Base-by-base conservation (phyloP, 2,888 invertebrate genomes). In the Cylloceria caligata region DNA sequence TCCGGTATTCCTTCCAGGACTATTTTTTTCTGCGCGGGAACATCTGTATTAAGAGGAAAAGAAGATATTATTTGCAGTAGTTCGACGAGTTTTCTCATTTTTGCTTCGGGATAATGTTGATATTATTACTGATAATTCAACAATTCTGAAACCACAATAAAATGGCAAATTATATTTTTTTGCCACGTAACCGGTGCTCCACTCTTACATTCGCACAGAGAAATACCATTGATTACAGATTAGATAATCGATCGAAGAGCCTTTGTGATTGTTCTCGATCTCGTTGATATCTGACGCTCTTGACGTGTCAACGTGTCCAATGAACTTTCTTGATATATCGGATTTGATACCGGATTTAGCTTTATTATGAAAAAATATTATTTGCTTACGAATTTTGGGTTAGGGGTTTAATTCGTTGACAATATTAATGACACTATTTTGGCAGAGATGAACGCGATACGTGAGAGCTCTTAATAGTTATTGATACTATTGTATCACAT, bases 51-150 rank as follows among this genome's bases (percentile, higher is more conserved):
- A 57, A 57, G 30, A 7, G n/a, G 5, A 57, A 57, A 30, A 57
- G 5, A 57, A 27, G n/a, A 30, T 4, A 27, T 3, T 30, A 57
- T 57, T 30, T 57, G n/a, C 30, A 57, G 55, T 57, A 30, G 27
- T 30, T n/a, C 55, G 7, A 16, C n/a, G 16, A 7, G 30, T 30
- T 30, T 30, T 57, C 30, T 57, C 30, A 57, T 57, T 57, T n/a
- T 13, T 57, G 30, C 30, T 57, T 30, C 1, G 21, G 9, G 21
- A 49, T 30, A n/a, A 27, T 6, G 30, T 30, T 30, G 55, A 30
- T 16, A 30, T 30, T 57, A 57, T 30, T 57, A 16, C 55, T 57
- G 55, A 57, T 57, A 57, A 57, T 57, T 30, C 30, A 30, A 30
- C 7, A 27, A 13, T 16, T 7, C 30, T 30, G 55, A 57, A 57